These are phyloP conservation scores for Chrysemys picta DNA, from an alignment of 2,113 vertebrate species.

Conservation along the genomic window DNA sequence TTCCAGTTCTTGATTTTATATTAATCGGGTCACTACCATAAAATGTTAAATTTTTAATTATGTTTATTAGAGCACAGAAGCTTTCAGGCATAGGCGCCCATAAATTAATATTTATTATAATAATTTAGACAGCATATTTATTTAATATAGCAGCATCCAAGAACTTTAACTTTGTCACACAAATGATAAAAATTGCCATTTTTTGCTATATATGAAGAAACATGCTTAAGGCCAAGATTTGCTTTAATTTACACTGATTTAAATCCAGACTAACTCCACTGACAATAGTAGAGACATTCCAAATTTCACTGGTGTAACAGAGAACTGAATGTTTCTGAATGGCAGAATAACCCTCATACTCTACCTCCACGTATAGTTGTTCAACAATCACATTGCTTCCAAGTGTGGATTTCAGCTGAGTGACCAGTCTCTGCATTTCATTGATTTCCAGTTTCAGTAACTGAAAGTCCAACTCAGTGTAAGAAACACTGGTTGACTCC, in stretches of 20 bases:
- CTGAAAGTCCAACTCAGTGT: constrained; percentile 78
- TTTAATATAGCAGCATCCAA: background rate
- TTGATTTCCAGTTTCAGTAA: constrained; percentile 80
- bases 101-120: constrained; percentile 62
- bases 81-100: constrained; percentile 25
- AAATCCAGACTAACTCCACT: constrained; percentile 25
- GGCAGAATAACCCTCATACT: background rate
- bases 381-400: constrained; percentile 76
- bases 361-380: constrained; percentile 81
- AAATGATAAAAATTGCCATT: constrained; percentile 12
- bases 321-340: constrained; percentile 5
- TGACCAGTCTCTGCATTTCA: constrained; percentile 78
- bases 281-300: background rate
- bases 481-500: constrained; percentile 77
- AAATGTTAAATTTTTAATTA: constrained; percentile 62
- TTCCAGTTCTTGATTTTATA: constrained; percentile 60
- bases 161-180: background rate
- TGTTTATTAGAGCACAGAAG: constrained; percentile 22
- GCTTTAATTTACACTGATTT: constrained; percentile 44
- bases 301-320: background rate
- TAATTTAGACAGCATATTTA: constrained; percentile 1
- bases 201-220: background rate
- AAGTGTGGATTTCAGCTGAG: constrained; percentile 73
- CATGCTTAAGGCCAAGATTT: constrained; percentile 16
- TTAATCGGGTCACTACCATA: constrained; percentile 49